A percentile compares a stretch with the other conserved stretches of the same genome.
Evolutionary conservation across 2,888 invertebrate genomes (phyloP).

Genomic region (Meloe dianella): DNA sequence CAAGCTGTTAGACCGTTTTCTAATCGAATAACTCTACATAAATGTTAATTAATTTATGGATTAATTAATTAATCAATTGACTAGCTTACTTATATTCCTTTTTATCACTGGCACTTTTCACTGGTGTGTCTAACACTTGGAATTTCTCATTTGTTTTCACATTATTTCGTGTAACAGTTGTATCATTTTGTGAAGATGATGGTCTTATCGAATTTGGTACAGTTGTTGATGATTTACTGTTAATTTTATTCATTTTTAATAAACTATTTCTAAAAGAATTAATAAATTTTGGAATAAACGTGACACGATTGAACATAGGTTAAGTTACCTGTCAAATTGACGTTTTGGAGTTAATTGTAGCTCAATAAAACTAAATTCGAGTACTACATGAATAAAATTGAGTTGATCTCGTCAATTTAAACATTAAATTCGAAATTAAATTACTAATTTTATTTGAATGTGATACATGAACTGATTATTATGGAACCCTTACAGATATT

Average conservation of each 20-base stretch:
- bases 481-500: no score
- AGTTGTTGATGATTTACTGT: not conserved
- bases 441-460: no score
- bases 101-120: slow-evolving; percentile 77
- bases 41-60: slow-evolving; percentile 15
- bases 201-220: not conserved
- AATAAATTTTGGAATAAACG: not conserved
- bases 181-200: not conserved
- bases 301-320: not conserved
- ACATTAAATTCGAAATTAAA: no score
- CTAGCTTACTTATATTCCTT: slow-evolving; percentile 73
- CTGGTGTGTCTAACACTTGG: slow-evolving; percentile 61
- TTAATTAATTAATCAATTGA: slow-evolving; percentile 9
- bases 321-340: not conserved
- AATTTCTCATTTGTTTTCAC: slow-evolving; percentile 33
- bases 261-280: no score
- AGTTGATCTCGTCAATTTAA: no score
- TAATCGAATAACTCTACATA: slow-evolving; percentile 66
- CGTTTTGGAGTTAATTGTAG: not conserved
- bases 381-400: no score
- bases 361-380: not conserved
- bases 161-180: not conserved
- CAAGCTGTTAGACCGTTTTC: slow-evolving; percentile 76
- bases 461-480: no score
- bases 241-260: not conserved